phyloP scores from a whole-genome alignment of 2,888 invertebrate species.

The Eupithecia vulgata region DNA sequence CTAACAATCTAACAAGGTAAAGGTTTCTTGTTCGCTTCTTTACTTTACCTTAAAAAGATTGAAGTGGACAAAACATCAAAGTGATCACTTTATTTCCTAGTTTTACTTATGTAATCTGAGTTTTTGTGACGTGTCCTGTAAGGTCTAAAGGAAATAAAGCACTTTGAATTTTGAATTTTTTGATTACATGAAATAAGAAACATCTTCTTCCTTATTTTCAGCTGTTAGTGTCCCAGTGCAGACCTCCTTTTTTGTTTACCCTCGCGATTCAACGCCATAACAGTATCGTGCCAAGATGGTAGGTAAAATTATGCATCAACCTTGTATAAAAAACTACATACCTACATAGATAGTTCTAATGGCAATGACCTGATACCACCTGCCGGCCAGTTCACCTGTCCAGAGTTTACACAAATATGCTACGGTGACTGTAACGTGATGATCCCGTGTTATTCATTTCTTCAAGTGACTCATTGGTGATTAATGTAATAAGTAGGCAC shows the following conservation, averaged over 20 bases:
- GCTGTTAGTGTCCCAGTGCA: neutral
- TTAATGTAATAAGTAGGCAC: neutral
- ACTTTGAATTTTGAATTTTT: too few relatives aligned
- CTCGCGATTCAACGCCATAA: neutral
- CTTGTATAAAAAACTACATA: too few relatives aligned
- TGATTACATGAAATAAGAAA: neutral
- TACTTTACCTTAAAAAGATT: too few relatives aligned
- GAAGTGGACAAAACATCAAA: too few relatives aligned
- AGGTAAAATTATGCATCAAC: neutral
- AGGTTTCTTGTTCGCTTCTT: too few relatives aligned
- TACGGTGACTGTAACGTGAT: neutral
- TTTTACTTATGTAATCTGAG: too few relatives aligned
- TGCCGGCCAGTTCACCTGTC: constrained; percentile 4
- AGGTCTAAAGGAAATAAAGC: too few relatives aligned
- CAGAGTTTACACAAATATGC: neutral
- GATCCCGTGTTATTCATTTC: neutral
- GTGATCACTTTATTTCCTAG: too few relatives aligned
- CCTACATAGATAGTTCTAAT: neutral
- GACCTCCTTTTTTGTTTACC: neutral
- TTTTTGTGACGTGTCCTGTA: too few relatives aligned
- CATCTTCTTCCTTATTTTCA: neutral
- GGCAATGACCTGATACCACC: constrained; percentile 8
- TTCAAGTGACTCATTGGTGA: neutral
- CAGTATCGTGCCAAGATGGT: neutral
- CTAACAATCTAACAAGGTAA: too few relatives aligned